A percentile compares a stretch with the other conserved stretches of the same genome.
Conservation (phyloP, 2,888 invertebrate species). For the Andrena flavipes region DNA sequence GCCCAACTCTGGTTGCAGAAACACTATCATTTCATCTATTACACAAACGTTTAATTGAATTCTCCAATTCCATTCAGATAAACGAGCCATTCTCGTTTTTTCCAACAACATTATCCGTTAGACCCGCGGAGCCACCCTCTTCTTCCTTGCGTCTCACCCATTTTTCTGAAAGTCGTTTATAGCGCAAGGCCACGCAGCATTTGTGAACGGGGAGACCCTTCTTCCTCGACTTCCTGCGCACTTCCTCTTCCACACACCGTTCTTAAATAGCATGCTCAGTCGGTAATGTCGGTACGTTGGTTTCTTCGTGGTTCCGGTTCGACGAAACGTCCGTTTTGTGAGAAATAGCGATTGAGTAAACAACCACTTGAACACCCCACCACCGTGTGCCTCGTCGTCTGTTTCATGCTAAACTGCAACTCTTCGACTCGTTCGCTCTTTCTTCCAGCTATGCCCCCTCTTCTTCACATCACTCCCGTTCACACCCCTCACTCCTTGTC, state of each 20-base stretch:
- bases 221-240: conserved; percentile 67
- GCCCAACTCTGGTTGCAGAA: no score
- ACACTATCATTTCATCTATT: no score
- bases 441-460: conserved; percentile 38
- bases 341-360: conserved; percentile 42
- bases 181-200: conserved; percentile 72
- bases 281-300: conserved; percentile 44
- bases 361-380: not conserved
- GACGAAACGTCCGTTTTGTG: conserved; percentile 40
- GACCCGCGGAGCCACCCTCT: not conserved
- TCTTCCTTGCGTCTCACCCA: not conserved
- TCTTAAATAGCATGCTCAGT: conserved; percentile 67
- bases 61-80: not conserved
- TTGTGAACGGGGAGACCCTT: conserved; percentile 60
- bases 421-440: conserved; percentile 48
- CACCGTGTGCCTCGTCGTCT: conserved; percentile 12
- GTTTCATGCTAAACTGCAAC: conserved; percentile 44
- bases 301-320: conserved; percentile 63
- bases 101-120: not conserved
- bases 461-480: not conserved
- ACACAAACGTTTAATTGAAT: not conserved
- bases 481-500: no score
- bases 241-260: conserved; percentile 62
- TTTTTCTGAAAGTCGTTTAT: conserved; percentile 66
- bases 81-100: not conserved